A percentile compares a stretch with the other conserved stretches of the same genome.
phyloP scores from a whole-genome alignment of 1,140 invertebrate genomes.

The Whitmania pigra region DNA sequence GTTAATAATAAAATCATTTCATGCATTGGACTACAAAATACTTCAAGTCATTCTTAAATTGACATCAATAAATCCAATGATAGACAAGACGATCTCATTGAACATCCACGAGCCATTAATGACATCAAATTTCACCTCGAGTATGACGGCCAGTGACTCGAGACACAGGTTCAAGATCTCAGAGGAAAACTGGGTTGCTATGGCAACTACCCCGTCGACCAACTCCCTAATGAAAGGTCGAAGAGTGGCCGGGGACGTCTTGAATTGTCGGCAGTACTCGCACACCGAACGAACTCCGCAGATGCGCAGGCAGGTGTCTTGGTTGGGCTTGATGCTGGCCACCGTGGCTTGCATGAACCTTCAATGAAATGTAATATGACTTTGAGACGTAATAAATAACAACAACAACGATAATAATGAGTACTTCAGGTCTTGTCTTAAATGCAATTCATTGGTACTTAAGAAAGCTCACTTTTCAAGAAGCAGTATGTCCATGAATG shows the following conservation, averaged over 20 bases:
- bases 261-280: constrained; percentile 50
- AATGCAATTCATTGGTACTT: neutral
- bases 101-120: constrained; percentile 22
- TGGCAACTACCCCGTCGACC: constrained; percentile 45
- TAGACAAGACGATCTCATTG: no score
- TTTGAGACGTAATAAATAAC: no score
- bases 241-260: constrained; percentile 40
- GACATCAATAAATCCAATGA: no score
- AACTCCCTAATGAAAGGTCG: constrained; percentile 45
- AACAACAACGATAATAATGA: no score
- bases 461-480: constrained; percentile 40
- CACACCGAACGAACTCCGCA: constrained; percentile 43
- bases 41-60: no score
- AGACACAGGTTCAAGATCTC: constrained; percentile 55
- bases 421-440: no score
- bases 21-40: no score
- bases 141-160: constrained; percentile 54
- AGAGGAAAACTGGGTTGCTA: constrained; percentile 47
- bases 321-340: constrained; percentile 49
- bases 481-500: constrained; percentile 49
- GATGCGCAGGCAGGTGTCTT: constrained; percentile 45
- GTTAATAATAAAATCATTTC: no score
- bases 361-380: constrained; percentile 27
- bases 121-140: constrained; percentile 45
- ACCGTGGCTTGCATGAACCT: constrained; percentile 55